Conservation (phyloP, 2,888 invertebrate species). For the Noctua janthina region DNA sequence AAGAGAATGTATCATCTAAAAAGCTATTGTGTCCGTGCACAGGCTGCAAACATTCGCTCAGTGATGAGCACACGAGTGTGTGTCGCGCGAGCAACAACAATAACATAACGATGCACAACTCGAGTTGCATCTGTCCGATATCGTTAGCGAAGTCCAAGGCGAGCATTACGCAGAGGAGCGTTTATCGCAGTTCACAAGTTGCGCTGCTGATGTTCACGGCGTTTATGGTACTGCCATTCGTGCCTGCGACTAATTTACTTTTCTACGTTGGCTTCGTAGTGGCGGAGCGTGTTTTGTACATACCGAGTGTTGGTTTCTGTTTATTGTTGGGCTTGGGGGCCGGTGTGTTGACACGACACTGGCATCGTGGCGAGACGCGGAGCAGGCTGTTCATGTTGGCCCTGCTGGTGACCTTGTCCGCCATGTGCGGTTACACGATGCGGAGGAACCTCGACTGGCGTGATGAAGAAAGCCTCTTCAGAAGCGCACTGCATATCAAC, state of each 20-base stretch:
- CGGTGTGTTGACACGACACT: conserved; percentile 84
- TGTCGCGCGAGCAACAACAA: conserved; percentile 94
- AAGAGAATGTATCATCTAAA: conserved; percentile 83
- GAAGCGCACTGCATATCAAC: conserved; percentile 97
- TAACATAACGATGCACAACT: conserved; percentile 90
- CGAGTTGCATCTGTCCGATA: conserved; percentile 86
- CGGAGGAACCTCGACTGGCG: conserved; percentile 97
- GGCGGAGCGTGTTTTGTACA: conserved; percentile 98
- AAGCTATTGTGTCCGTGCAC: conserved; percentile 90
- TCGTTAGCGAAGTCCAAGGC: conserved; percentile 78
- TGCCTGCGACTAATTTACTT: conserved; percentile 98
- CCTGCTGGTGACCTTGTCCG: conserved; percentile 91
- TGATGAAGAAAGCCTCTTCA: conserved; percentile 97
- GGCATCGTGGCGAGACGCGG: conserved; percentile 85
- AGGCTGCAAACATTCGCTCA: conserved; percentile 92
- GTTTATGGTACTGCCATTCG: conserved; percentile 96
- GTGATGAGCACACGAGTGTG: conserved; percentile 92
- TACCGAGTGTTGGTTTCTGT: conserved; percentile 99
- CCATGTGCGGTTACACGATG: conserved; percentile 94
- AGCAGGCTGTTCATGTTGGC: conserved; percentile 85
- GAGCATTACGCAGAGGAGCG: conserved; percentile 76
- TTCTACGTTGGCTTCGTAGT: conserved; percentile 99
- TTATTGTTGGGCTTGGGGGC: conserved; percentile 95
- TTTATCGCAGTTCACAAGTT: conserved; percentile 84
- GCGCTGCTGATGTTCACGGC: conserved; percentile 92